Conservation (phyloP, 2,888 invertebrate species). For the Drosophila paranaensis region DNA sequence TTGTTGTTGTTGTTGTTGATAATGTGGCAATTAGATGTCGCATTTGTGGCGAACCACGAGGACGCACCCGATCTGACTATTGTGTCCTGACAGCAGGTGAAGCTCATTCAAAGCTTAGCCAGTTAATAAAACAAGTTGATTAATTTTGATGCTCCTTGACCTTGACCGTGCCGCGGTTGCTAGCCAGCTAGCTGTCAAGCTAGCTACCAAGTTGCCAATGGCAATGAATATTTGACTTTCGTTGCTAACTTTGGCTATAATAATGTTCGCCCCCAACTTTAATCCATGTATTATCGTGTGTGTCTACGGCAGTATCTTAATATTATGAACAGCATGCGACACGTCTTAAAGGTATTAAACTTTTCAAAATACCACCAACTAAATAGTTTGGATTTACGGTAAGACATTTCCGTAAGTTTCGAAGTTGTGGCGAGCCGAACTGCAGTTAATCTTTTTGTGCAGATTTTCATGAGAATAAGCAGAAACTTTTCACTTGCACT, state of each 20-base stretch:
- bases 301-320: constrained; percentile 11
- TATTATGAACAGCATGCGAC: constrained; percentile 58
- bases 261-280: constrained; percentile 40
- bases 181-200: background rate
- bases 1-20: constrained; percentile 59
- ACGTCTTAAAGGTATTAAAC: constrained; percentile 42
- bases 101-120: constrained; percentile 46
- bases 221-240: constrained; percentile 25
- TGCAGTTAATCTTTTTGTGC: constrained; percentile 20
- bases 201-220: background rate
- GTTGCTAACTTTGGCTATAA: constrained; percentile 30
- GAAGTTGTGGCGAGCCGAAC: constrained; percentile 5
- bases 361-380: constrained; percentile 45
- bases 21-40: constrained; percentile 79
- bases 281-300: constrained; percentile 8
- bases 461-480: background rate
- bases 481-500: constrained; percentile 2
- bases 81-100: constrained; percentile 61
- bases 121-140: constrained; percentile 76
- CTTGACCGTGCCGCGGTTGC: constrained; percentile 34
- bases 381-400: constrained; percentile 21
- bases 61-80: constrained; percentile 52
- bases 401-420: constrained; percentile 23
- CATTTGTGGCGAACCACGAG: constrained; percentile 62
- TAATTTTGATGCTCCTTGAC: constrained; percentile 56